These are phyloP conservation scores for Coelopa frigida DNA, from an alignment of 1,140 invertebrate genomes.

Conservation along the genomic window DNA sequence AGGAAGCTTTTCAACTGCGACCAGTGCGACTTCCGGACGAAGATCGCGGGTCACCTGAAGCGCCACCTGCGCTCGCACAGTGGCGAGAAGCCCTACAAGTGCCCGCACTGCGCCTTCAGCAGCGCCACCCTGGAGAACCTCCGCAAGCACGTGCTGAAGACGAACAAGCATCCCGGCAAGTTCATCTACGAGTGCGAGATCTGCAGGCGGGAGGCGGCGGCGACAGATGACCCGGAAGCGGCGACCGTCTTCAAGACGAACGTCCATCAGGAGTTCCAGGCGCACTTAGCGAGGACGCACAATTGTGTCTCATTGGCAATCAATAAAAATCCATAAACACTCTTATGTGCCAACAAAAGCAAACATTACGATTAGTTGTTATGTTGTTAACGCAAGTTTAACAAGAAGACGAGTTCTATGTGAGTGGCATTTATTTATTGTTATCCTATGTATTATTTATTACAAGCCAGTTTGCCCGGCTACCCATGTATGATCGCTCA, in stretches of 20 bases:
- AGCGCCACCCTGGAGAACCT: conserved; percentile 80
- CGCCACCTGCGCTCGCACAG: conserved; percentile 71
- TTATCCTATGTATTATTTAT: too few species aligned
- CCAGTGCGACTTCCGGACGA: conserved; percentile 58
- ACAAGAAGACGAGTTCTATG: too few species aligned
- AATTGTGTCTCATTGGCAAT: too few species aligned
- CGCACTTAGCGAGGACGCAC: conserved; percentile 43
- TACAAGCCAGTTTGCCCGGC: too few species aligned
- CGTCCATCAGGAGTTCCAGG: conserved; percentile 26
- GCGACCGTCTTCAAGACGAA: conserved; percentile 24
- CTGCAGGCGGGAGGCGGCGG: conserved; percentile 44
- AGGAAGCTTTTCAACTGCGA: conserved; percentile 55
- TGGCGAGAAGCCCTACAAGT: conserved; percentile 76
- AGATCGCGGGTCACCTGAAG: conserved; percentile 62
- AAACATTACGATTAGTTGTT: too few species aligned
- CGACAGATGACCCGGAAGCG: background rate
- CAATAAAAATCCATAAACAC: too few species aligned
- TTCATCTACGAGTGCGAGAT: conserved; percentile 67
- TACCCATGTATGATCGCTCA: too few species aligned
- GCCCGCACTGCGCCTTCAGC: conserved; percentile 71
- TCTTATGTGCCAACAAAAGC: too few species aligned
- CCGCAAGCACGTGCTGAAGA: conserved; percentile 76
- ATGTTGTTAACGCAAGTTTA: too few species aligned
- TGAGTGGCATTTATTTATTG: too few species aligned
- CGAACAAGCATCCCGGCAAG: conserved; percentile 66